A percentile compares a stretch with the other conserved stretches of the same genome.
Evolutionary conservation across 2,888 invertebrate species (phyloP).

Genomic region (Orthonychiurus folsomi): DNA sequence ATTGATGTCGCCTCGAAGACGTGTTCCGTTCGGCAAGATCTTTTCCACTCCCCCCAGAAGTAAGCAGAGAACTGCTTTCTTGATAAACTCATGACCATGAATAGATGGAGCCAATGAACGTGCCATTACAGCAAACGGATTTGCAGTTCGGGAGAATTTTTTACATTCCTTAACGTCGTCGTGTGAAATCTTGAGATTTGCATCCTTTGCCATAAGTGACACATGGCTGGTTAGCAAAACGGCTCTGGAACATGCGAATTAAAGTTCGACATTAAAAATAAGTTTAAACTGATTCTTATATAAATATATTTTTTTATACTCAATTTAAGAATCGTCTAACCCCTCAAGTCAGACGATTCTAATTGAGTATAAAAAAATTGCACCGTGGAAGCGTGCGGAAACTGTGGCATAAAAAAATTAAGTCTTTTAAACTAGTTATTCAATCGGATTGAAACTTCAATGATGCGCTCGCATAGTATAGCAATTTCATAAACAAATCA

Average conservation of each 20-base stretch:
- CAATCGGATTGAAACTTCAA: neutral
- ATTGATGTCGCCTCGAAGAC: constrained; percentile 84
- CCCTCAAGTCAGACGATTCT: too few species aligned
- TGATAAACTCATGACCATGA: constrained; percentile 92
- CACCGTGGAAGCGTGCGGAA: too few species aligned
- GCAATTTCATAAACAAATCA: neutral
- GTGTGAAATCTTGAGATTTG: constrained; percentile 49
- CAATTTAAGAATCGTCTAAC: too few species aligned
- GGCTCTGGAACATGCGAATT: constrained; percentile 72
- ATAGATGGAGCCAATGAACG: constrained; percentile 96
- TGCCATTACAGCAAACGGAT: constrained; percentile 80
- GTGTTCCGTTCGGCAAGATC: constrained; percentile 77
- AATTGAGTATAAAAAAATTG: too few species aligned
- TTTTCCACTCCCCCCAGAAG: constrained; percentile 94
- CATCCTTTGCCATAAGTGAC: constrained; percentile 79
- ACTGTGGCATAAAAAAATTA: too few species aligned
- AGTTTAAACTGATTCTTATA: too few species aligned
- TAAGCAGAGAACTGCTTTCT: constrained; percentile 89
- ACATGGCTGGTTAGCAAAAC: constrained; percentile 90
- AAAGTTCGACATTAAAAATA: too few species aligned
- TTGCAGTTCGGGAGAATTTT: constrained; percentile 52
- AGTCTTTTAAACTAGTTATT: too few species aligned
- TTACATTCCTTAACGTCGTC: constrained; percentile 87
- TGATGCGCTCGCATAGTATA: neutral
- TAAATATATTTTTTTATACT: too few species aligned